Evolutionary conservation across 2,888 invertebrate genomes (phyloP), one percentile per base, ranked within the genome.

Genomic region (Temnothorax unifasciatus): DNA sequence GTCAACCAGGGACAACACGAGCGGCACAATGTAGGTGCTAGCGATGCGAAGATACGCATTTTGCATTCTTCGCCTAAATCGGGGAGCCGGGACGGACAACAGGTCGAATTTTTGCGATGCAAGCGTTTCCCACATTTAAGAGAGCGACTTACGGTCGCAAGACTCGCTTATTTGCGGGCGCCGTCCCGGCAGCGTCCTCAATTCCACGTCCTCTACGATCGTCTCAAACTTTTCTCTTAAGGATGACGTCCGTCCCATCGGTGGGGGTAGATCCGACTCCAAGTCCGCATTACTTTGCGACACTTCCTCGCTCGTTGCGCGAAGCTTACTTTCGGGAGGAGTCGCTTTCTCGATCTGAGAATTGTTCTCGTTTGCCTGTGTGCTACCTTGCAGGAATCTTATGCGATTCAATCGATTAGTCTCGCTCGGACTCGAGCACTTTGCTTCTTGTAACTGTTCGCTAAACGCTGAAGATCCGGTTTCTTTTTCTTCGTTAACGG

Each of bases 191-290:
- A 57, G 13, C 18, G 59, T 81, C 89, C 89, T 90, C 64, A 92
- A 85, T 85, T 92, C 93, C 88, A 90, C 90, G 47, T 93, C 92
- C 73, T 92, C 92, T 82, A 88, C 54, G 82, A 93, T 93, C 41
- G 91, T 92, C 82, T 93, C 93, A 85, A 93, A 93, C 85, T 92
- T 93, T 83, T 92, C 92, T 91, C 90, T 92, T 82, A 92, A 88
- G 84, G 92, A 93, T 64, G 89, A 91, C 18, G 92, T 92, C 63
- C 91, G 89, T 47, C 91, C 90, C 69, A 87, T 25, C 59, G 69
- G 38, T 44, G 86, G 25, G 8, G 85, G 59, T 71, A 47, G 84
- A 83, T 89, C 3, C n/a, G 61, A 38, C 3, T n/a, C 64, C 38
- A 71, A 4, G 25, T 85, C 50, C 29, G 9, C 61, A 38, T 25